Conservation (phyloP, 2,113 vertebrate genomes). For the Naja naja region DNA sequence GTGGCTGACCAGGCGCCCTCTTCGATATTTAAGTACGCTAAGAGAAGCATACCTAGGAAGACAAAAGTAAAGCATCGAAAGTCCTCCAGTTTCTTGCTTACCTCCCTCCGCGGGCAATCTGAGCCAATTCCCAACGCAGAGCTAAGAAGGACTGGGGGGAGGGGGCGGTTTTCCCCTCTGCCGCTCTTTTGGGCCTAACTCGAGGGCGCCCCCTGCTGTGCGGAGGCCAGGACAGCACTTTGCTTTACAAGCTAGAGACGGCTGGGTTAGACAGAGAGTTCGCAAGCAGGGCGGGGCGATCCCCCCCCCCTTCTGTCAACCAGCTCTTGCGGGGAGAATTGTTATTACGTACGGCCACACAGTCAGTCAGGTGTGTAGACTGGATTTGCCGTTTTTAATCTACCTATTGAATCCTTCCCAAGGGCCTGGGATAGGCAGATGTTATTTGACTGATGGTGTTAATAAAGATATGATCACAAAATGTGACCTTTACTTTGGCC, state of each 20-base stretch:
- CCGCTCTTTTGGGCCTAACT: rapidly evolving
- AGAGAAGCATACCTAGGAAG: background rate
- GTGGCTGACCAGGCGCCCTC: background rate
- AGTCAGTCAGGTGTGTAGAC: background rate
- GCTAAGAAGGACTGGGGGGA: background rate
- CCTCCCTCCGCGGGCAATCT: background rate
- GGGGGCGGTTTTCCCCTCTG: rapidly evolving
- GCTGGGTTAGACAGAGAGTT: background rate
- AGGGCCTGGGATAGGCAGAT: background rate
- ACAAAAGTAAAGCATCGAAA: background rate
- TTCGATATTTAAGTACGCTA: background rate
- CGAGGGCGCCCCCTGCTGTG: background rate
- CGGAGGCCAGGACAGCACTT: slow-evolving; percentile 28
- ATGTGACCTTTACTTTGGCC: too few species aligned
- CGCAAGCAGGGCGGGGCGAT: rapidly evolving
- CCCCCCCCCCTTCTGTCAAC: background rate
- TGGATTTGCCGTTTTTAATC: background rate
- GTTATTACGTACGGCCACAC: background rate
- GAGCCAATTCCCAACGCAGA: background rate
- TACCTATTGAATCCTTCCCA: background rate
- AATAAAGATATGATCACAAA: background rate
- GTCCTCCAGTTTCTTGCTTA: background rate
- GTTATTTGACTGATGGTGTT: background rate
- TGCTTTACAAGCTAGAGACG: background rate
- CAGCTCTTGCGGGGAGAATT: background rate